A percentile compares a stretch with the other conserved stretches of the same genome.
These are phyloP conservation scores for Leucophenga varia DNA, from an alignment of 1,140 invertebrate genomes.

Conservation along the genomic window DNA sequence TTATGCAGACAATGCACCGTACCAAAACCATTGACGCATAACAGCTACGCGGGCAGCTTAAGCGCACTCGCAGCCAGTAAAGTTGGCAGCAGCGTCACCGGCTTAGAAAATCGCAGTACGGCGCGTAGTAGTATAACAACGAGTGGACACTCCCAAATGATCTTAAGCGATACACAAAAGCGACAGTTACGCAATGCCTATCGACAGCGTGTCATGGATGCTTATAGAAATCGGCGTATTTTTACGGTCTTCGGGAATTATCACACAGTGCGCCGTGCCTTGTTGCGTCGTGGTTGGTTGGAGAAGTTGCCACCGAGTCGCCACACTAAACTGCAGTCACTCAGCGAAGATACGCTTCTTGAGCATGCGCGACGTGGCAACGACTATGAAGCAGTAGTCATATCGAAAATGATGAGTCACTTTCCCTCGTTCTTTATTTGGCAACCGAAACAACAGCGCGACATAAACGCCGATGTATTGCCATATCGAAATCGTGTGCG, in stretches of 20 bases:
- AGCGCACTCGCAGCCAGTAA: conserved; percentile 3
- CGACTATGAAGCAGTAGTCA: conserved; percentile 52
- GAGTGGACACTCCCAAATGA: not conserved
- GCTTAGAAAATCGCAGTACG: conserved; percentile 5
- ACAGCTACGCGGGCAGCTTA: not conserved
- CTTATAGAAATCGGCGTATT: conserved; percentile 46
- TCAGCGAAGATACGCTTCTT: conserved; percentile 43
- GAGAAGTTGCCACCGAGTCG: conserved; percentile 59
- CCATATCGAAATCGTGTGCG: conserved; percentile 61
- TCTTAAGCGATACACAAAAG: conserved; percentile 20
- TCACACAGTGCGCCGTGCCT: conserved; percentile 54
- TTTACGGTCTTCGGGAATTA: conserved; percentile 51
- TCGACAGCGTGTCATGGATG: conserved; percentile 43
- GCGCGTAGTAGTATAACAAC: no score
- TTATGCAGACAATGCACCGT: conserved; percentile 39
- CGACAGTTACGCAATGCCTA: conserved; percentile 37
- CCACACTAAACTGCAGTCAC: conserved; percentile 47
- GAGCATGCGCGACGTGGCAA: conserved; percentile 45
- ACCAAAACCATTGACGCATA: conserved; percentile 11
- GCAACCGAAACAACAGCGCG: conserved; percentile 50
- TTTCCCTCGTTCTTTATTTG: conserved; percentile 63
- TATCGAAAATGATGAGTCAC: conserved; percentile 63
- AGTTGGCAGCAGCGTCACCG: not conserved
- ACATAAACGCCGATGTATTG: conserved; percentile 49
- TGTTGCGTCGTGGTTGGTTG: conserved; percentile 63